Evolutionary conservation across 2,113 vertebrate genomes (phyloP).

Genomic region (Boleophthalmus pectinirostris): DNA sequence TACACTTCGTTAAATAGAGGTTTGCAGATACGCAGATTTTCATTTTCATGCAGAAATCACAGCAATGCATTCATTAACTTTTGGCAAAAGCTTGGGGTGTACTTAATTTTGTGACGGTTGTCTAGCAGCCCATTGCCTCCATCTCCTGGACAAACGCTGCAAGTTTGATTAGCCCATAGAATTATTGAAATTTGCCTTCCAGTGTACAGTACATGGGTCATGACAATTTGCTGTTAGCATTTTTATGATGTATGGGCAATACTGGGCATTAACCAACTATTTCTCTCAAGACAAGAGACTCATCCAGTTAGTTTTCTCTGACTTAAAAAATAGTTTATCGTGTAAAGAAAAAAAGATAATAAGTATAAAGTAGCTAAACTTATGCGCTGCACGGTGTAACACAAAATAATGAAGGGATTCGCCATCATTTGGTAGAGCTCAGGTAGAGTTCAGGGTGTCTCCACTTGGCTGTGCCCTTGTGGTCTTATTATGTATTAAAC

Average conservation of each 20-base stretch:
- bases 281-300: neutral
- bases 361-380: neutral
- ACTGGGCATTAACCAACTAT: neutral
- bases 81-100: neutral
- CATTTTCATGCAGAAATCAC: no score
- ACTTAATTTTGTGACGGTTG: neutral
- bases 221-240: neutral
- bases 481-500: slow-evolving; percentile 42
- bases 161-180: neutral
- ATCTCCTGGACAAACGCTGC: slow-evolving; percentile 37
- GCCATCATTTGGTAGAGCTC: neutral
- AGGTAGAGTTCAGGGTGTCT: slow-evolving; percentile 1
- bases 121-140: slow-evolving; percentile 25
- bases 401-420: neutral
- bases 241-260: neutral
- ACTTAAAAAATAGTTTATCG: neutral
- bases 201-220: neutral
- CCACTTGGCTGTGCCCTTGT: slow-evolving; percentile 23
- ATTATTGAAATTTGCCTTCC: neutral
- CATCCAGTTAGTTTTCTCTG: neutral
- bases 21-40: no score
- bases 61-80: neutral
- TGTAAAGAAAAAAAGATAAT: neutral
- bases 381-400: neutral
- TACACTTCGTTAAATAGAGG: no score